phyloP scores from a whole-genome alignment of 2,113 vertebrate species.

The Hoplias malabaricus region DNA sequence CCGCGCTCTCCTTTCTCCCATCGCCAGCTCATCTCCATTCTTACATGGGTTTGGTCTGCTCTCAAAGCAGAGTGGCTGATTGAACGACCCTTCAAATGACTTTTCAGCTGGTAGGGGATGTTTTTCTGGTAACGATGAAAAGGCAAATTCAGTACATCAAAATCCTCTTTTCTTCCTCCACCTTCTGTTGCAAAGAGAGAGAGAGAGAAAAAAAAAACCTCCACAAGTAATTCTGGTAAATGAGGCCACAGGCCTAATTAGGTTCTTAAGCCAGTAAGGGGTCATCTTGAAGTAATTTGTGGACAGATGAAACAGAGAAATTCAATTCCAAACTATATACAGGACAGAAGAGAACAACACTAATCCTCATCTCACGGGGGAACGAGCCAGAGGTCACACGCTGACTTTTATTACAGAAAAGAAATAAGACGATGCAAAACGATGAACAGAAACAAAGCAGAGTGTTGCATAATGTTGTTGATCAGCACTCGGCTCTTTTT shows the following conservation, averaged over 20 bases:
- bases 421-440: background rate
- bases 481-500: background rate
- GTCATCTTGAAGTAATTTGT: conserved; percentile 64
- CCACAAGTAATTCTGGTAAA: conserved; percentile 58
- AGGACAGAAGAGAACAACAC: conserved; percentile 25
- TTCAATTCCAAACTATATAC: conserved; percentile 23
- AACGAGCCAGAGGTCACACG: conserved; percentile 19
- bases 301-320: conserved; percentile 35
- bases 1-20: conserved; percentile 36
- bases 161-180: conserved; percentile 16
- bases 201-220: conserved; percentile 26
- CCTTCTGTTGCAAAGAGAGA: conserved; percentile 25
- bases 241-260: conserved; percentile 54
- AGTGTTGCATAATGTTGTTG: background rate
- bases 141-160: conserved; percentile 47
- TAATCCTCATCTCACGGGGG: conserved; percentile 31
- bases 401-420: conserved; percentile 1
- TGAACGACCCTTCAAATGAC: conserved; percentile 46
- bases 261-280: conserved; percentile 44
- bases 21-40: conserved; percentile 47
- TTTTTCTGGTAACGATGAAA: conserved; percentile 56
- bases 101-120: conserved; percentile 51
- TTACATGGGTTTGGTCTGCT: conserved; percentile 35
- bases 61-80: conserved; percentile 43
- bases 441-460: background rate